phyloP scores from a whole-genome alignment of 2,113 vertebrate genomes.

The Hiodon alosoides region DNA sequence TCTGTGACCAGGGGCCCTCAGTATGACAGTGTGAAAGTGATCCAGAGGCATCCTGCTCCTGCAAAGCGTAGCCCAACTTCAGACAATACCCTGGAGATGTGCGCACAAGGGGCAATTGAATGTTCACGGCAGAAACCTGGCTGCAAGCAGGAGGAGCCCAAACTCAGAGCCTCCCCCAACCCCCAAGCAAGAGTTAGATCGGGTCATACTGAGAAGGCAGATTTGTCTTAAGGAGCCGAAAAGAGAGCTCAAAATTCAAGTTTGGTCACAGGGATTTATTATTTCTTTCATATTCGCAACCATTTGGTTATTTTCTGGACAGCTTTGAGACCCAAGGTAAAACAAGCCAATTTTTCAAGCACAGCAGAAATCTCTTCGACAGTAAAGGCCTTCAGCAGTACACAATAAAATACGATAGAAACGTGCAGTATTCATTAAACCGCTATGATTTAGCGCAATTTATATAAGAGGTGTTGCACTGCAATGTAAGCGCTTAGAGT shows the following conservation, averaged over 20 bases:
- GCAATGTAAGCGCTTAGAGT: slow-evolving; percentile 74
- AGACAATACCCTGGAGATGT: slow-evolving; percentile 92
- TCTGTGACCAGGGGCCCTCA: no score
- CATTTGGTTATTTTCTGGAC: no score
- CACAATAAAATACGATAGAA: no score
- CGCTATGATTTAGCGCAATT: no score
- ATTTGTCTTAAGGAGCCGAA: slow-evolving; percentile 88
- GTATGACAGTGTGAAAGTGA: slow-evolving; percentile 41
- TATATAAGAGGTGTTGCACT: no score
- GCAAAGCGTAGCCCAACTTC: slow-evolving; percentile 89
- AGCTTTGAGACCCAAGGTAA: no score
- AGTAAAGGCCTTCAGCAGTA: no score
- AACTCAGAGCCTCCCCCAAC: slow-evolving; percentile 81
- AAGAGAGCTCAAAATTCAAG: neutral
- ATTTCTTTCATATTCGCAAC: no score
- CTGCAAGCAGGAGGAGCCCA: slow-evolving; percentile 82
- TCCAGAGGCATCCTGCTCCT: slow-evolving; percentile 86
- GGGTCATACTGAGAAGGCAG: slow-evolving; percentile 85
- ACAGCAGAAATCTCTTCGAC: neutral
- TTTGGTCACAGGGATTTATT: no score
- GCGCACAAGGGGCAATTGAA: slow-evolving; percentile 97
- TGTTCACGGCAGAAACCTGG: slow-evolving; percentile 94
- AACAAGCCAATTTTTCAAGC: no score
- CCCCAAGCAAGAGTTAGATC: slow-evolving; percentile 76
- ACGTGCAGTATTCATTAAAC: no score